Percentiles rank a stretch among this genome's conserved stretches.
phyloP scores from a whole-genome alignment of 64 coral and sea anemone genomes.

The Trachythela sp. region DNA sequence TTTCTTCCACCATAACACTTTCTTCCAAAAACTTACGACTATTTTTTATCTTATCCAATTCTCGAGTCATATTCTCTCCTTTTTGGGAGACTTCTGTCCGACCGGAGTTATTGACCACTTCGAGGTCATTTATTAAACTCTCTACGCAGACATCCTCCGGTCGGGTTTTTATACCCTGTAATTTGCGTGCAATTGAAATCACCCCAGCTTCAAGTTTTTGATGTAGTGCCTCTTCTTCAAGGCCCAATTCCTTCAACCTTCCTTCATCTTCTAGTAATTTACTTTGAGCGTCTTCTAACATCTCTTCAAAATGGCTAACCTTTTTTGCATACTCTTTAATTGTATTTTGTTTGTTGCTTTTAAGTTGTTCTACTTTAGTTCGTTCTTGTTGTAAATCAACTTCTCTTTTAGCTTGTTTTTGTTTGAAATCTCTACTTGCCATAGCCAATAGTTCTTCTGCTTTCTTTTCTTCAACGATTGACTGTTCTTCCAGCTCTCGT shows the following conservation, averaged over 20 bases:
- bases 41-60: slow-evolving; percentile 61
- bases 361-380: not conserved
- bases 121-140: not conserved
- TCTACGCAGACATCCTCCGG: not conserved
- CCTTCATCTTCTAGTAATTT: slow-evolving; percentile 23
- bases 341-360: not conserved
- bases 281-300: slow-evolving; percentile 42
- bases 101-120: not conserved
- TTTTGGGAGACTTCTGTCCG: not conserved
- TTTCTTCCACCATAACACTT: slow-evolving; percentile 68
- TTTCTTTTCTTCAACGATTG: slow-evolving; percentile 44
- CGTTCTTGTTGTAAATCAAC: not conserved
- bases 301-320: slow-evolving; percentile 38
- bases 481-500: slow-evolving; percentile 25
- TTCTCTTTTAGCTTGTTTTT: not conserved
- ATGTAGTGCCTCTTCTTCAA: not conserved
- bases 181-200: not conserved
- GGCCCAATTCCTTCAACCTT: not conserved
- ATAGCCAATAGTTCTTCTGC: slow-evolving; percentile 30
- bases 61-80: not conserved
- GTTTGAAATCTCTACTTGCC: not conserved
- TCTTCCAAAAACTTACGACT: slow-evolving; percentile 66
- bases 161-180: not conserved
- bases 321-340: slow-evolving; percentile 64
- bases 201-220: not conserved